These are phyloP conservation scores for Corvus moneduloides DNA, from an alignment of 2,113 vertebrate genomes.

Conservation along the genomic window DNA sequence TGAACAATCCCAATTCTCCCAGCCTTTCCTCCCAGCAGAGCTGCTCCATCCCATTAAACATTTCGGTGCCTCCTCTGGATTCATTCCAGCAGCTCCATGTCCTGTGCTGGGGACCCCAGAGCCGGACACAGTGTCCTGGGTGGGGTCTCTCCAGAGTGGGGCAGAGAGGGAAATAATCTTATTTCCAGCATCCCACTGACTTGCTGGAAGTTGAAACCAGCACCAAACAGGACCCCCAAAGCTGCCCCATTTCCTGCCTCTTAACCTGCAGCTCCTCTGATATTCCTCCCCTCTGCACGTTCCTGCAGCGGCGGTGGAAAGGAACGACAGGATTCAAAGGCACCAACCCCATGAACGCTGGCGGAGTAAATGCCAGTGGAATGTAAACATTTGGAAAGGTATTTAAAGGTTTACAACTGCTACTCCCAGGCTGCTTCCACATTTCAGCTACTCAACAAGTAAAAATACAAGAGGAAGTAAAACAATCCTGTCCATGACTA, in stretches of 20 bases:
- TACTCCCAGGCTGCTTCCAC: background rate
- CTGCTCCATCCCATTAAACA: background rate
- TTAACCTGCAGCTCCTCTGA: background rate
- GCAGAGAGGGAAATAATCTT: background rate
- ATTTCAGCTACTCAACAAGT: background rate
- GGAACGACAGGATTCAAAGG: background rate
- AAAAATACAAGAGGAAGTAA: background rate
- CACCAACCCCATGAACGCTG: background rate
- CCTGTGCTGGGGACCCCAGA: background rate
- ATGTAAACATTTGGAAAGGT: background rate
- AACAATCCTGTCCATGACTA: background rate
- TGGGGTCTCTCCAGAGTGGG: background rate
- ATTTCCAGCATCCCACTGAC: background rate
- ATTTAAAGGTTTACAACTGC: background rate
- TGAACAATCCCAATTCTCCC: background rate
- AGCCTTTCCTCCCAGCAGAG: background rate
- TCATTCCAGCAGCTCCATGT: background rate
- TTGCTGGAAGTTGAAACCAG: background rate
- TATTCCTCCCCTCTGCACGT: background rate
- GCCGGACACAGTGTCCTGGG: background rate
- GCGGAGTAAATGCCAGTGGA: background rate
- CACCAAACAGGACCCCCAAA: background rate
- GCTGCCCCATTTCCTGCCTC: background rate
- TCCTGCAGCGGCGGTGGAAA: accelerated
- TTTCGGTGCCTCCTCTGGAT: background rate